Percentiles rank a stretch among this genome's conserved stretches.
phyloP scores from a whole-genome alignment of 2,113 vertebrate genomes.

The Pluvialis apricaria region DNA sequence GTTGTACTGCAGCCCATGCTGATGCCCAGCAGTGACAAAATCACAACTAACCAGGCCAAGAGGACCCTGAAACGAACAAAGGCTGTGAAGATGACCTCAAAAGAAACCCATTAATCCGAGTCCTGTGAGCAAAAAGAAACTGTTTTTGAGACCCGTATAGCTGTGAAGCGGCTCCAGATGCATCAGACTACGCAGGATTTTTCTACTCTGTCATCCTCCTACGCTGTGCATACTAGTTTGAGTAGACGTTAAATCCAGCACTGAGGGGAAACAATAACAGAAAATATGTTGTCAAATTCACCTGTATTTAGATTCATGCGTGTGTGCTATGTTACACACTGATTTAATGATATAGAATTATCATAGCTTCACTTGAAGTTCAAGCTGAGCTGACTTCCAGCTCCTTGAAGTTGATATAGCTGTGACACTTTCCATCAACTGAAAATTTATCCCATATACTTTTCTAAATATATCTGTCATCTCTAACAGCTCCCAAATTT shows the following conservation, averaged over 20 bases:
- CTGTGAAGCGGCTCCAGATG: background rate
- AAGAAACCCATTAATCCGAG: background rate
- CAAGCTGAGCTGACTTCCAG: background rate
- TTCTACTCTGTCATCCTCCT: background rate
- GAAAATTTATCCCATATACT: background rate
- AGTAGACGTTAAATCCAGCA: background rate
- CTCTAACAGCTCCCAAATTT: background rate
- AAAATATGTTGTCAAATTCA: background rate
- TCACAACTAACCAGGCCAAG: background rate
- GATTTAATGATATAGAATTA: background rate
- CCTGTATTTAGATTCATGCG: background rate
- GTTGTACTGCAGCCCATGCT: background rate
- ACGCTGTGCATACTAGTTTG: background rate
- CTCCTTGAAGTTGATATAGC: background rate
- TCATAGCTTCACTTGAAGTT: background rate
- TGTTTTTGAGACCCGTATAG: background rate
- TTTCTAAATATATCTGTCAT: background rate
- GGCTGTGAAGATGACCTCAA: background rate
- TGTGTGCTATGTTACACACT: background rate
- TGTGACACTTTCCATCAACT: background rate
- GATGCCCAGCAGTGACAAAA: background rate
- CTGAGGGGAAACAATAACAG: background rate
- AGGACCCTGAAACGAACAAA: background rate
- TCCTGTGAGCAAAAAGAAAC: background rate
- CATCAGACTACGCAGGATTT: background rate